Percentiles rank a stretch among this genome's conserved stretches.
These are phyloP conservation scores for Coregonus ussuriensis DNA, from an alignment of 2,797 vertebrate species.

Conservation along the genomic window DNA sequence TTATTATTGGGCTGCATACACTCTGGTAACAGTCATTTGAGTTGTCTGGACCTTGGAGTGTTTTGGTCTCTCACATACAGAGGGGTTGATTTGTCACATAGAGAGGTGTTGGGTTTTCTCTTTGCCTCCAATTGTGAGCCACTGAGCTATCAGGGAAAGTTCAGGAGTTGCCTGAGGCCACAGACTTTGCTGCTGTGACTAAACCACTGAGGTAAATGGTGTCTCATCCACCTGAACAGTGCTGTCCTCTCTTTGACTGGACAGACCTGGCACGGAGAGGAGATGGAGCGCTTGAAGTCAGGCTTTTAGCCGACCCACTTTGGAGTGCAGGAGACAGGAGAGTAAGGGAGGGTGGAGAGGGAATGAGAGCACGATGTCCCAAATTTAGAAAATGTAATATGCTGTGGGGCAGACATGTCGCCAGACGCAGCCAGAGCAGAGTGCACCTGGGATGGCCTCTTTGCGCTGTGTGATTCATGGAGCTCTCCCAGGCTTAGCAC, in stretches of 20 bases:
- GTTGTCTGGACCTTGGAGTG: too few species aligned
- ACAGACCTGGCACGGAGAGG: neutral
- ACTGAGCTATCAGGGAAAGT: neutral
- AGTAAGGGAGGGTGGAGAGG: neutral
- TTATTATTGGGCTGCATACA: too few species aligned
- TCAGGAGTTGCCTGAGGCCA: neutral
- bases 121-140: neutral
- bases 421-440: neutral
- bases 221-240: too few species aligned
- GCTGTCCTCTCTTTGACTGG: too few species aligned
- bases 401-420: neutral
- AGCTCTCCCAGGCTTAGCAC: neutral
- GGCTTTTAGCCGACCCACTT: neutral
- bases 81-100: neutral
- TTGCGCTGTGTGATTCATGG: neutral
- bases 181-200: neutral
- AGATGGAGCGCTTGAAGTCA: neutral
- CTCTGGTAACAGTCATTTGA: too few species aligned
- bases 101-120: neutral
- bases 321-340: neutral
- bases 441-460: neutral
- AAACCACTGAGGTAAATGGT: neutral
- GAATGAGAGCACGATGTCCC: neutral
- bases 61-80: neutral
- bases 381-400: constrained; percentile 1